phyloP scores from a whole-genome alignment of 2,113 vertebrate genomes.

The Oncorhynchus keta region DNA sequence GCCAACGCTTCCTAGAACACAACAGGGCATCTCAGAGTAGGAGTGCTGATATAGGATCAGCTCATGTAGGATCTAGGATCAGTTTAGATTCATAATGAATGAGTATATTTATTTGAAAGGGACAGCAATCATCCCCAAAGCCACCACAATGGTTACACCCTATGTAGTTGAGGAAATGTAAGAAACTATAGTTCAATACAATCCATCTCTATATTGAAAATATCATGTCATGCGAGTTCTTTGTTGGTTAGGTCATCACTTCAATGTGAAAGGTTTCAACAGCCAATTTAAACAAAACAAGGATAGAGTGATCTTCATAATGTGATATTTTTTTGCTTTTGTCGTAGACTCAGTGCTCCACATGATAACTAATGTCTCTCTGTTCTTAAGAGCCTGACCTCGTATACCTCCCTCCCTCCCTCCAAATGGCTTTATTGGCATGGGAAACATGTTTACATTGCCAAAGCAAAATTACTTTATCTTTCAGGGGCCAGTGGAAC shows the following conservation, averaged over 20 bases:
- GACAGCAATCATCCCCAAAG: constrained; percentile 5
- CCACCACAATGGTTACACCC: neutral
- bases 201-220: no score
- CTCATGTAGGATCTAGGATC: no score
- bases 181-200: no score
- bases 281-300: constrained; percentile 18
- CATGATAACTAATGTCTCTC: neutral
- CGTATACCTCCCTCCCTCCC: constrained; percentile 33
- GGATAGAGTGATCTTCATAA: constrained; percentile 26
- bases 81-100: neutral
- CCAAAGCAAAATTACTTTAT: constrained; percentile 33
- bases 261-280: neutral
- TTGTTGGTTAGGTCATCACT: no score
- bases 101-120: neutral
- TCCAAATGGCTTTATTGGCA: neutral
- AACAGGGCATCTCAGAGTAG: no score
- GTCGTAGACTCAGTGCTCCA: constrained; percentile 13
- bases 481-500: constrained; percentile 28
- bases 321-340: constrained; percentile 17
- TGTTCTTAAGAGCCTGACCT: neutral
- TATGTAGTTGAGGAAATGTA: no score
- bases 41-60: no score
- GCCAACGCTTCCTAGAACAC: constrained; percentile 86
- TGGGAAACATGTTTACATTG: no score
- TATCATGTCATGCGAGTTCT: no score